phyloP scores from a whole-genome alignment of 1,140 invertebrate genomes.

The Drosophila pruinosa region DNA sequence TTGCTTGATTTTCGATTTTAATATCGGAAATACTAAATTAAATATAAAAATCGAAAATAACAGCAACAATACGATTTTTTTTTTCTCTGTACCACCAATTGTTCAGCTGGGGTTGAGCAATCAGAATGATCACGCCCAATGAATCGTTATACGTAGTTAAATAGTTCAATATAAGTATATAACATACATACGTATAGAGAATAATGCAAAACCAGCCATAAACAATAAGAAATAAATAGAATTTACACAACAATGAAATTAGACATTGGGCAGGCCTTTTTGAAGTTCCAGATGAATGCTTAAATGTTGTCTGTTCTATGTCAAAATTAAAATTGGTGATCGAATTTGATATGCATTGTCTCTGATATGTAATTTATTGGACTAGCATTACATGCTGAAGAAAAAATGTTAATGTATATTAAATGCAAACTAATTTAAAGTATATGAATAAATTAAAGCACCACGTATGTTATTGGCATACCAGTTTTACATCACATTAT shows the following conservation, averaged over 20 bases:
- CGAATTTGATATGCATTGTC: constrained; percentile 2
- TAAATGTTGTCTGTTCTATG: constrained; percentile 43
- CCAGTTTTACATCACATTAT: not conserved
- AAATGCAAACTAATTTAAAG: not conserved
- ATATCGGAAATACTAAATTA: constrained; percentile 76
- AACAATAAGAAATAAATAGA: constrained; percentile 61
- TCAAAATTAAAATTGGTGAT: constrained; percentile 44
- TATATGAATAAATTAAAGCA: not conserved
- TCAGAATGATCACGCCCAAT: constrained; percentile 53
- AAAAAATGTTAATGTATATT: not conserved
- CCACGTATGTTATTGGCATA: not conserved
- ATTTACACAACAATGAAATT: constrained; percentile 65
- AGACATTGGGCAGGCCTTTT: constrained; percentile 26
- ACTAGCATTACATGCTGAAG: not conserved
- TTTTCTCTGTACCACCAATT: constrained; percentile 65
- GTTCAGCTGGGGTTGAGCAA: constrained; percentile 5
- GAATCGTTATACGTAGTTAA: not conserved
- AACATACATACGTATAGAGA: not conserved
- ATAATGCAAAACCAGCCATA: constrained; percentile 32
- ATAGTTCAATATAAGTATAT: not conserved
- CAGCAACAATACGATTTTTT: constrained; percentile 53
- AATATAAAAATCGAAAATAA: constrained; percentile 65
- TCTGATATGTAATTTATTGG: constrained; percentile 13
- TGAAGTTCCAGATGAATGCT: constrained; percentile 54
- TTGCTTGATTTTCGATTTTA: constrained; percentile 47